Evolutionary conservation across 2,797 vertebrate species (phyloP).

Genomic region (Columba guinea): DNA sequence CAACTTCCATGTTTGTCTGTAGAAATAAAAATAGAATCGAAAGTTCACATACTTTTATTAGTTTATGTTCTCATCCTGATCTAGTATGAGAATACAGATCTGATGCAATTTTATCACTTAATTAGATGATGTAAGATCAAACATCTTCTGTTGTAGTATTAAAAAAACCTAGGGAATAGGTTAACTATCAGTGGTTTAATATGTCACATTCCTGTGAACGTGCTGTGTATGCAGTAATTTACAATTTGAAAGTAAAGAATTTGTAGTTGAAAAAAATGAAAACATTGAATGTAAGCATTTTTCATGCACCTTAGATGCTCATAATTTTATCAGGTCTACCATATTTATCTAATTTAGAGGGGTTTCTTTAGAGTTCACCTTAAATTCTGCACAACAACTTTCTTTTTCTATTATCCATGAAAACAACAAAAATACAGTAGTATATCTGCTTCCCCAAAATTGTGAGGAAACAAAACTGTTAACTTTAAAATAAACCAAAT

Average conservation of each 20-base stretch:
- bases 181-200: background rate
- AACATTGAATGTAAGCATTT: background rate
- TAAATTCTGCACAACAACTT: background rate
- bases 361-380: background rate
- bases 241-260: background rate
- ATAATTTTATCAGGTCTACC: too few species aligned
- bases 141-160: conserved; percentile 25
- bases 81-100: conserved; percentile 20
- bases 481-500: background rate
- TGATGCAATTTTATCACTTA: conserved; percentile 8
- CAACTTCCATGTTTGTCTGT: background rate
- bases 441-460: background rate
- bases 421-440: background rate
- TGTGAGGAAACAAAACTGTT: background rate
- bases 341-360: background rate
- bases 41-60: conserved; percentile 36
- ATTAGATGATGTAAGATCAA: conserved; percentile 19
- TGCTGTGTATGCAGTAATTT: background rate
- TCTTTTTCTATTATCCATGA: background rate
- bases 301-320: background rate
- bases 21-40: background rate
- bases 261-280: background rate
- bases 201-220: background rate
- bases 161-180: background rate
- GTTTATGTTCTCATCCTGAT: conserved; percentile 6